Evolutionary conservation across 2,888 invertebrate genomes (phyloP), one percentile per base, ranked within the genome.

Genomic region (Dioctria rufipes): DNA sequence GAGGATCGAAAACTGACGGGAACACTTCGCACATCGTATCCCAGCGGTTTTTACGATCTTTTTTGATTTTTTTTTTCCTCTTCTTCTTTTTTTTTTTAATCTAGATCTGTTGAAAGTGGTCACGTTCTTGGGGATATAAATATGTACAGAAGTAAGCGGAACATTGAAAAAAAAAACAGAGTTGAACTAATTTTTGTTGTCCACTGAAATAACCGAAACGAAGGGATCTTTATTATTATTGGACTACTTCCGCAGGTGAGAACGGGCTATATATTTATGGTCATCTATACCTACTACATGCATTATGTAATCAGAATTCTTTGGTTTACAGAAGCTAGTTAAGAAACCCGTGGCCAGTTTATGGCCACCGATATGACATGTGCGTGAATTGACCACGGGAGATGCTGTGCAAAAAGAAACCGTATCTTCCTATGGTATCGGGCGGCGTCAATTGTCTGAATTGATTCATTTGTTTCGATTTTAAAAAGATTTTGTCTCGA

Each of bases 151-250:
- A 65, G 63, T 77, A 71, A 58, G 71, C 25, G 2, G 46, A 73
- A 75, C 54, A 54, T 46, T 63, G 54, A 25, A 25, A 25, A 25
- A n/a, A 13, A 63, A 73, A 40, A 78, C 78, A 71, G 61, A 77
- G 77, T 51, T 71, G 81, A 81, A 77, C 80, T 80, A 80, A 80
- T 80, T 80, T 81, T 71, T 58, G 60, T 81, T 78, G 71, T 78
- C 54, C 81, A 11, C 11, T 54, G 4, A 51, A 51, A 51, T 65
- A 65, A 46, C 65, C 73, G 61, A 61, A 80, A 40, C 63, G 63
- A 51, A 80, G 67, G 69, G 67, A 11, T 60, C 39, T 25, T 37
- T 25, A 25, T 6, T 13, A 77, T 46, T 63, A 77, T 25, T 61
- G n/a, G 61, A 58, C 51, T 13, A 51, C n/a, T 61, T 61, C 51